Base-by-base conservation (phyloP, 2,888 invertebrate genomes). In the Caenorhabditis sinica region DNA sequence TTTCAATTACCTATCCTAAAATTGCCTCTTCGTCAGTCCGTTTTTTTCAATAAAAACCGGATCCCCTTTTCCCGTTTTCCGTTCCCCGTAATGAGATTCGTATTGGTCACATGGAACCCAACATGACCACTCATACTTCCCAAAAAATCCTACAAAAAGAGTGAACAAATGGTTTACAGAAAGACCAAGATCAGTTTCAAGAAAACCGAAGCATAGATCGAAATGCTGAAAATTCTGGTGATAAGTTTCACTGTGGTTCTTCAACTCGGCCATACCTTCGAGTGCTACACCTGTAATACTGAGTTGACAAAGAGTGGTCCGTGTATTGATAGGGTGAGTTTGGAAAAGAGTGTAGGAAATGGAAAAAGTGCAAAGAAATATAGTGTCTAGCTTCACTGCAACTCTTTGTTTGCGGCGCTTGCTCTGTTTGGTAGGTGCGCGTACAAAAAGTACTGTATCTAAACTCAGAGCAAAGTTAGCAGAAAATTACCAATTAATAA, bases 241-340 rank as follows among this genome's bases (percentile, higher is more conserved):
- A 17, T 71, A 13, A 25, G 40, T 11, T 20, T 82, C 53, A 45
- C 65, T 0, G 25, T 68, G 2, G 25, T 68, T 30, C 73, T 63
- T n/a, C 83, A 63, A 25, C 45, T 80, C 28, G 66, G 80, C 15
- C 65, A 72, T 15, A 83, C 86, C 8, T 91, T 91, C 74, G 85
- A 90, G 71, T 91, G 91, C 82, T 90, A 72, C 83, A 88, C 90
- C 0, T 91, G 91, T 71, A 91, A 91, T 79, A 86, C 84, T 23
- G 82, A 88, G 20, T n/a, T 45, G 33, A 56, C 66, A 0, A 36
- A 61, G 40, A 72, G 20, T 61, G 85, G 81, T 13, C 82, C 87
- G 17, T 91, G 91, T 74, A 74, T 87, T 23, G 91, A 91, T 61
- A 72, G 85, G 80, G 89, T 90, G 73, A 68, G 79, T 56, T 40